Percentiles rank a stretch among this genome's conserved stretches.
These are phyloP conservation scores for Pachycephala philippinensis DNA, from an alignment of 2,113 vertebrate genomes.

Conservation along the genomic window DNA sequence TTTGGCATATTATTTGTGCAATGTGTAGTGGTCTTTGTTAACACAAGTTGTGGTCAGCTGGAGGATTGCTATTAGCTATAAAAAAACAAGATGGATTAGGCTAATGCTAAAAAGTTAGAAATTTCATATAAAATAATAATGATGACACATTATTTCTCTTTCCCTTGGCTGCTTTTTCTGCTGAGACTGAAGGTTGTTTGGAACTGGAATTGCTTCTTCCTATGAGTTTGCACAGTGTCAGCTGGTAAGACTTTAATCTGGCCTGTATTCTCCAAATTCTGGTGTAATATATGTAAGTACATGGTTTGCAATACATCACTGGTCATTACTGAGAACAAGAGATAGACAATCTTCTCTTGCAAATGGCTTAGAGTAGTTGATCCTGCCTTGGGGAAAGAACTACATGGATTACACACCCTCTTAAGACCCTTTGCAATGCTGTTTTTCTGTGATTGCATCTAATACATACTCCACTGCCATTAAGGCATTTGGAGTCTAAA, in stretches of 20 bases:
- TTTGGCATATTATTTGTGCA: background rate
- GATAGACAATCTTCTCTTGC: background rate
- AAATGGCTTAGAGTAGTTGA: constrained; percentile 25
- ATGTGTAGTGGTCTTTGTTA: background rate
- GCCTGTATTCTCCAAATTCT: background rate
- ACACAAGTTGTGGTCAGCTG: background rate
- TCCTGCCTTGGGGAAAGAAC: background rate
- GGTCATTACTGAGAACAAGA: constrained; percentile 3
- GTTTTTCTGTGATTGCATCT: background rate
- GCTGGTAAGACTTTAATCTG: background rate
- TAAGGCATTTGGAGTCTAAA: background rate
- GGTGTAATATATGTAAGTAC: background rate
- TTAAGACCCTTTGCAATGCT: background rate
- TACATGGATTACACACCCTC: background rate
- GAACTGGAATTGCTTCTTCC: background rate
- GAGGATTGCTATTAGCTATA: background rate
- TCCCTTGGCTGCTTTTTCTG: background rate
- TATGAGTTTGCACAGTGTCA: background rate
- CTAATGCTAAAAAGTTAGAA: background rate
- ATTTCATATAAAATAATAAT: background rate
- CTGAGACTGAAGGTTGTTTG: background rate
- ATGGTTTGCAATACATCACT: background rate
- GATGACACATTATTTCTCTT: background rate
- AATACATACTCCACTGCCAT: background rate
- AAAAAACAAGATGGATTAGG: background rate